A percentile compares a stretch with the other conserved stretches of the same genome.
These are phyloP conservation scores for Cryptoprocta ferox DNA, from an alignment of 2,797 vertebrate species.

Conservation along the genomic window DNA sequence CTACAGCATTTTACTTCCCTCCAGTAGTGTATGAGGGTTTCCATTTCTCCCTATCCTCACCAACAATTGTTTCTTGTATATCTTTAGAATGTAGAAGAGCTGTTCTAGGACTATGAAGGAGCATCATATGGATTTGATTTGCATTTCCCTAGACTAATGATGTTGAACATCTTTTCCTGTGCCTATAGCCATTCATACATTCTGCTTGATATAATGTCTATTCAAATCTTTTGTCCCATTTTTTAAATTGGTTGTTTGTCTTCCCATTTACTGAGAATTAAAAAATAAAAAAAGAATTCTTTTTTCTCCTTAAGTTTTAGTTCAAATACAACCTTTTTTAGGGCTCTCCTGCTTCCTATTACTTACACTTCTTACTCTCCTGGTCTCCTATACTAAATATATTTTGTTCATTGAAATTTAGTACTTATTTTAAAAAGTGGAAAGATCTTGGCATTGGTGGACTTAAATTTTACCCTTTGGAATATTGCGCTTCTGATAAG, in stretches of 20 bases:
- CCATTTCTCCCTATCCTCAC: neutral
- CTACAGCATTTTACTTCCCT: neutral
- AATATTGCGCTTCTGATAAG: neutral
- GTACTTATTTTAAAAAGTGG: neutral
- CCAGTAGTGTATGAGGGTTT: neutral
- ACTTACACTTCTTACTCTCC: neutral
- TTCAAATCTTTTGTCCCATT: neutral
- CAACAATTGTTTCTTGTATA: neutral
- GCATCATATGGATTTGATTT: neutral
- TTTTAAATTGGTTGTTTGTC: neutral
- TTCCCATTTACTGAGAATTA: neutral
- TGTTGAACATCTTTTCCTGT: neutral
- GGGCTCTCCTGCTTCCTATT: neutral
- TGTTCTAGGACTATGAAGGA: neutral
- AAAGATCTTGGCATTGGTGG: neutral
- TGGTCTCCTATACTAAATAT: neutral
- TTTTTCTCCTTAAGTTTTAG: neutral
- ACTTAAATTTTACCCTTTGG: neutral
- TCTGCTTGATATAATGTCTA: neutral
- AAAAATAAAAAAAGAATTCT: no score
- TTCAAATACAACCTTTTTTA: neutral
- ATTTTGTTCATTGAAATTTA: neutral
- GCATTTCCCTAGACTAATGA: neutral
- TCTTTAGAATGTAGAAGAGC: neutral
- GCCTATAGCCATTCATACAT: neutral